Evolutionary conservation across 2,888 invertebrate species (phyloP).

Genomic region (Lithophane socia): DNA sequence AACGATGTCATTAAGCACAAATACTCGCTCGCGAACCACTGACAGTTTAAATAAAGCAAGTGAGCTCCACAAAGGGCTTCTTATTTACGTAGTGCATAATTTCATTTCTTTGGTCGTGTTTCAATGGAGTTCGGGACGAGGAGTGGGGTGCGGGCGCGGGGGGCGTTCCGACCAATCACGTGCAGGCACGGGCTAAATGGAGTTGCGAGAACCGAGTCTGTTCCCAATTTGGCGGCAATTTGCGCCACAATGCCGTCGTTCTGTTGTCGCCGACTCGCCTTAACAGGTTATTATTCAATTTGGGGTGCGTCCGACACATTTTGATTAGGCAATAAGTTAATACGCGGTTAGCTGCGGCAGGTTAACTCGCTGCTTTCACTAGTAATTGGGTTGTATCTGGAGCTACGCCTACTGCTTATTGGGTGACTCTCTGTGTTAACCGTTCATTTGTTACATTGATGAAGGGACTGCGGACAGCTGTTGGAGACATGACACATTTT

Average conservation of each 20-base stretch:
- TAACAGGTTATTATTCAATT: constrained; percentile 89
- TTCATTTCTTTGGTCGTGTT: constrained; percentile 82
- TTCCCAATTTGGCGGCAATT: constrained; percentile 89
- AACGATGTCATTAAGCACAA: constrained; percentile 71
- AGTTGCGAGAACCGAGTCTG: constrained; percentile 84
- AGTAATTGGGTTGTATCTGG: constrained; percentile 59
- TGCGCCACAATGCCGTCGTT: constrained; percentile 85
- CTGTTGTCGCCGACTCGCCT: constrained; percentile 73
- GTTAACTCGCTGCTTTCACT: constrained; percentile 62
- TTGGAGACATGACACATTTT: neutral
- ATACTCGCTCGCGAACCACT: constrained; percentile 62
- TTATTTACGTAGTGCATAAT: constrained; percentile 88
- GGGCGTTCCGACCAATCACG: constrained; percentile 88
- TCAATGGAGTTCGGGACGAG: constrained; percentile 73
- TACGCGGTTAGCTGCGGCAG: constrained; percentile 79
- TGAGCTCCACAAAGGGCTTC: constrained; percentile 78
- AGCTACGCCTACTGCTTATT: constrained; percentile 50
- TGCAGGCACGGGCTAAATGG: constrained; percentile 86
- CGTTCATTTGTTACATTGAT: constrained; percentile 39
- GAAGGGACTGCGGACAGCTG: constrained; percentile 5
- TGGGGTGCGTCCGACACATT: constrained; percentile 86
- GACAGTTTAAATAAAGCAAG: constrained; percentile 81
- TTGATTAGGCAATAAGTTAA: constrained; percentile 86
- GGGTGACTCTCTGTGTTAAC: constrained; percentile 27
- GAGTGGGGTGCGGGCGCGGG: constrained; percentile 64